Conservation (phyloP, 2,797 vertebrate genomes). For the Xyrichtys novacula region DNA sequence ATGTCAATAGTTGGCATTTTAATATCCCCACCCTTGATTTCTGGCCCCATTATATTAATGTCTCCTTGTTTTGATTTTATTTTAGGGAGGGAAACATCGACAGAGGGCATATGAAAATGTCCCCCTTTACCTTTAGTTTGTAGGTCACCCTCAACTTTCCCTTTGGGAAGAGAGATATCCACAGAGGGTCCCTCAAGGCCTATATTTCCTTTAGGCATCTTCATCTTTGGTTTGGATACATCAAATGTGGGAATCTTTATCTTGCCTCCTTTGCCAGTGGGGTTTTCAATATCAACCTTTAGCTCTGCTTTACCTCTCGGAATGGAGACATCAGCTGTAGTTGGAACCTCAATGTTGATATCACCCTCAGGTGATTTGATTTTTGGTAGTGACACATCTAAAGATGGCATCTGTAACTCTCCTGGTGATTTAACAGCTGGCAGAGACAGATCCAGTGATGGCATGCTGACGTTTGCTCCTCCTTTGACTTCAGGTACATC, state of each 20-base stretch:
- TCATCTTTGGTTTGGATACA: constrained; percentile 63
- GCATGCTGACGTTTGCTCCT: constrained; percentile 48
- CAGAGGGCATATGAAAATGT: constrained; percentile 58
- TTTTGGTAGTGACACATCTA: constrained; percentile 62
- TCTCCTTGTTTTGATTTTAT: constrained; percentile 59
- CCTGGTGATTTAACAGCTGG: constrained; percentile 41
- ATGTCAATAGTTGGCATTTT: constrained; percentile 66
- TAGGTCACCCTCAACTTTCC: constrained; percentile 31
- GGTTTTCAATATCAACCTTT: constrained; percentile 54
- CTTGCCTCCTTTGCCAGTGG: constrained; percentile 66
- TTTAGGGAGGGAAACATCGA: constrained; percentile 70
- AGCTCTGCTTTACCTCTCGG: constrained; percentile 53
- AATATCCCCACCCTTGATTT: constrained; percentile 48
- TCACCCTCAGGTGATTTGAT: constrained; percentile 35
- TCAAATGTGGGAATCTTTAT: constrained; percentile 74
- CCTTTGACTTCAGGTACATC: constrained; percentile 55
- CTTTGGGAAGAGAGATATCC: constrained; percentile 71
- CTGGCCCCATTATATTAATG: constrained; percentile 37
- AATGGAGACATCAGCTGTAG: constrained; percentile 57
- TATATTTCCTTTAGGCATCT: constrained; percentile 50
- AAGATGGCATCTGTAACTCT: constrained; percentile 53
- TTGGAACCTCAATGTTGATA: constrained; percentile 42
- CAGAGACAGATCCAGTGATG: constrained; percentile 48
- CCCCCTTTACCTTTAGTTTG: constrained; percentile 47
- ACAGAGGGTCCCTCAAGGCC: constrained; percentile 44